These are phyloP conservation scores for Romanomermis culicivorax DNA, from an alignment of 2,888 invertebrate species.

Conservation along the genomic window DNA sequence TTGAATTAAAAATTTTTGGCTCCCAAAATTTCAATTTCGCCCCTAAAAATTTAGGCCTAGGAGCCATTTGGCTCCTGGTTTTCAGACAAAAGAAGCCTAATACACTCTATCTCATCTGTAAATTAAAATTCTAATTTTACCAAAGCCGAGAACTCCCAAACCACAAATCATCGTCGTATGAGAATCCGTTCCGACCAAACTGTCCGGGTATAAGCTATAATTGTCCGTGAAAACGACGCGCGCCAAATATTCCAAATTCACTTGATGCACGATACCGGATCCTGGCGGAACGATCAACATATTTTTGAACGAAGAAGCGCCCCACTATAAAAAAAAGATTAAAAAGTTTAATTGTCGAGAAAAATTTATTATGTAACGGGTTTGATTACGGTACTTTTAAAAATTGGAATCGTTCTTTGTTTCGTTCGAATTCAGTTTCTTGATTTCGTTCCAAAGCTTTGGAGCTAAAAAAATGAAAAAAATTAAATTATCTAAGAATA, in stretches of 20 bases:
- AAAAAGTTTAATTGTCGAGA: background rate
- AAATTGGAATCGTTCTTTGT: constrained; percentile 81
- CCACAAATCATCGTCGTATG: constrained; percentile 99
- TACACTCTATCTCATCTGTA: no score
- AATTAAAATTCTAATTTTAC: no score
- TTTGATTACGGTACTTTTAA: no score
- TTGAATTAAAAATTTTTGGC: no score
- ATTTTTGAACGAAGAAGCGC: constrained; percentile 76
- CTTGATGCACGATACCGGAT: constrained; percentile 93
- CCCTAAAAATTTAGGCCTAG: no score
- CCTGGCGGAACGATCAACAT: constrained; percentile 95
- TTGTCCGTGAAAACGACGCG: constrained; percentile 45
- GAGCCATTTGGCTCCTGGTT: no score
- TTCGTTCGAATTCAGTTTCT: constrained; percentile 77
- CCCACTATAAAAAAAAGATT: constrained; percentile 49
- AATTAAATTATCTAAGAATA: background rate
- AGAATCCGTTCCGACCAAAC: constrained; percentile 87
- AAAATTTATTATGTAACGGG: no score
- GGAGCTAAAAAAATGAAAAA: constrained; percentile 38
- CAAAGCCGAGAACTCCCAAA: constrained; percentile 80
- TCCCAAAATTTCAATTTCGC: no score
- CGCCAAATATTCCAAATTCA: constrained; percentile 80
- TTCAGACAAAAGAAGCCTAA: no score
- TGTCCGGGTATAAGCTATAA: constrained; percentile 53
- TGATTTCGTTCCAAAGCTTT: constrained; percentile 78